These are phyloP conservation scores for Drosophila tanythrix DNA, from an alignment of 2,888 invertebrate species.

Conservation along the genomic window DNA sequence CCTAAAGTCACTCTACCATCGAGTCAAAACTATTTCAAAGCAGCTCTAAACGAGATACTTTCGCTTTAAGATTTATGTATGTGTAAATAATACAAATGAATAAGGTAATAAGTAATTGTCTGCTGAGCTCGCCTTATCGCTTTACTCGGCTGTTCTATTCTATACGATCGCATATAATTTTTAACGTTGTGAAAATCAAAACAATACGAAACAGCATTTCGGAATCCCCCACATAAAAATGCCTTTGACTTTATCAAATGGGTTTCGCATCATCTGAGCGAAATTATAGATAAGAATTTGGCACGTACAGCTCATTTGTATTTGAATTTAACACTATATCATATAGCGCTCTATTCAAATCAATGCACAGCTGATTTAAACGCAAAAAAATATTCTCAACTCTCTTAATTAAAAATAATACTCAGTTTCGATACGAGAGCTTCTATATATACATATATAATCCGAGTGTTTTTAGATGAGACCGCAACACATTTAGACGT, in stretches of 20 bases:
- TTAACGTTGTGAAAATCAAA: conserved; percentile 16
- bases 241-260: conserved; percentile 2
- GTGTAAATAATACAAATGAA: too few relatives aligned
- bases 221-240: conserved; percentile 19
- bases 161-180: not conserved
- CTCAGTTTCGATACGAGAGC: too few relatives aligned
- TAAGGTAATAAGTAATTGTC: not conserved
- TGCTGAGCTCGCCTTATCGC: conserved; percentile 29
- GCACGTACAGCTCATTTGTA: conserved; percentile 23
- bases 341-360: too few relatives aligned
- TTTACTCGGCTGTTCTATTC: too few relatives aligned
- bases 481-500: not conserved
- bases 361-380: conserved; percentile 1
- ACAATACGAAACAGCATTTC: not conserved
- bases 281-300: conserved; percentile 20
- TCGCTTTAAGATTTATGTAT: not conserved
- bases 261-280: not conserved
- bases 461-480: not conserved
- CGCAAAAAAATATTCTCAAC: too few relatives aligned
- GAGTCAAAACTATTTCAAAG: conserved; percentile 54
- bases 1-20: conserved; percentile 72
- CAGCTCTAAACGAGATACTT: conserved; percentile 44
- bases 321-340: too few relatives aligned
- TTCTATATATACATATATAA: not conserved
- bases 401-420: not conserved